A percentile compares a stretch with the other conserved stretches of the same genome.
These are phyloP conservation scores for Serilophus lunatus DNA, from an alignment of 2,113 vertebrate genomes.

Conservation along the genomic window DNA sequence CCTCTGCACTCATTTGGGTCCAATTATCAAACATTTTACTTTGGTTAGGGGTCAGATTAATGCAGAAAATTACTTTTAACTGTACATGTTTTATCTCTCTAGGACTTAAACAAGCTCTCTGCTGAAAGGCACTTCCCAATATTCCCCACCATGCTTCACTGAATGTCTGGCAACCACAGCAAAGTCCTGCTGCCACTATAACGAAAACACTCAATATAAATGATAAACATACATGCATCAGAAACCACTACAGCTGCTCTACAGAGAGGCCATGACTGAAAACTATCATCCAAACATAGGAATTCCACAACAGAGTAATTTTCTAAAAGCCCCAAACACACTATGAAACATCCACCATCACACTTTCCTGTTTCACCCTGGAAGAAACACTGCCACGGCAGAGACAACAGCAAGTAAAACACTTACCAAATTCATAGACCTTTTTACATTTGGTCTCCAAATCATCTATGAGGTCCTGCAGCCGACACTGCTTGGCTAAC, in stretches of 20 bases:
- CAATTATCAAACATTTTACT: neutral
- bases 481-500: constrained; percentile 93
- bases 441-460: constrained; percentile 92
- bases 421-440: constrained; percentile 91
- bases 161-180: neutral
- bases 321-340: neutral
- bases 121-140: neutral
- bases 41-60: neutral
- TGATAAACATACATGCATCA: neutral
- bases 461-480: constrained; percentile 86
- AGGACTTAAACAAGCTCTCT: neutral
- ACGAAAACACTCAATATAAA: neutral
- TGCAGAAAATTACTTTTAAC: neutral
- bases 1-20: neutral
- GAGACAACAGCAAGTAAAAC: neutral
- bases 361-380: neutral
- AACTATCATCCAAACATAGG: neutral
- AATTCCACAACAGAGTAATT: neutral
- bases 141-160: neutral
- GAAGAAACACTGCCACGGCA: neutral
- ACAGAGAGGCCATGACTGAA: neutral
- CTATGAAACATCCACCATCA: neutral
- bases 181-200: neutral
- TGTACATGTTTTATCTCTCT: neutral
- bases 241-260: neutral